A percentile compares a stretch with the other conserved stretches of the same genome.
Conservation (phyloP, 2,113 vertebrate genomes). For the Tichodroma muraria region DNA sequence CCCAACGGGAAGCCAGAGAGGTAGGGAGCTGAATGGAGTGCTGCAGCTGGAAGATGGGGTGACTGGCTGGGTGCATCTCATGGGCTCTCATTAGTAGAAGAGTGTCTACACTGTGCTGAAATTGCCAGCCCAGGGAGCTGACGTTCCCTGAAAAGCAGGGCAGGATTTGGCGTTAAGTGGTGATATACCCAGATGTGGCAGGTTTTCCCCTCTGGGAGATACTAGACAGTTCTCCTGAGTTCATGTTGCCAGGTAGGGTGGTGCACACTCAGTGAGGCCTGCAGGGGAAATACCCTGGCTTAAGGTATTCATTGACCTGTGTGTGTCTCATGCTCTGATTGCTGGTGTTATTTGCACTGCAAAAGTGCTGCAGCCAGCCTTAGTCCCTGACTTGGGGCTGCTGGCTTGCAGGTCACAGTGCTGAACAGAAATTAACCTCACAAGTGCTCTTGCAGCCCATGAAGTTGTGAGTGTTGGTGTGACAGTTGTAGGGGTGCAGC, state of each 20-base stretch:
- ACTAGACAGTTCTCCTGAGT: background rate
- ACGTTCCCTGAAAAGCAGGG: background rate
- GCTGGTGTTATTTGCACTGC: background rate
- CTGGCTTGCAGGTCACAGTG: fast-evolving
- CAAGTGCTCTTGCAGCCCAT: background rate
- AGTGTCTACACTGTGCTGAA: background rate
- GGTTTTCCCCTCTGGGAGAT: background rate
- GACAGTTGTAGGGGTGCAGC: background rate
- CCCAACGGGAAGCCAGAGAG: slow-evolving; percentile 95
- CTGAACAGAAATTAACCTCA: background rate
- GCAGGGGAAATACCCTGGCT: background rate
- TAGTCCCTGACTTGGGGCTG: background rate
- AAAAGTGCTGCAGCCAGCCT: background rate
- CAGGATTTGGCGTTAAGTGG: background rate
- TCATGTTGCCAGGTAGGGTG: background rate
- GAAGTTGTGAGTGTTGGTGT: background rate
- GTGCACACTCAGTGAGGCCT: background rate
- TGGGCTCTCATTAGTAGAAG: background rate
- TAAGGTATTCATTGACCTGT: background rate
- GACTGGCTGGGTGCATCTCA: background rate
- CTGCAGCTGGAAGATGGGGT: background rate
- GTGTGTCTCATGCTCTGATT: background rate
- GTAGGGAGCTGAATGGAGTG: slow-evolving; percentile 52
- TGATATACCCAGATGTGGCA: background rate
- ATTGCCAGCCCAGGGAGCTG: background rate